Base-by-base conservation (phyloP, 2,797 vertebrate species). In the Sphaeramia orbicularis region DNA sequence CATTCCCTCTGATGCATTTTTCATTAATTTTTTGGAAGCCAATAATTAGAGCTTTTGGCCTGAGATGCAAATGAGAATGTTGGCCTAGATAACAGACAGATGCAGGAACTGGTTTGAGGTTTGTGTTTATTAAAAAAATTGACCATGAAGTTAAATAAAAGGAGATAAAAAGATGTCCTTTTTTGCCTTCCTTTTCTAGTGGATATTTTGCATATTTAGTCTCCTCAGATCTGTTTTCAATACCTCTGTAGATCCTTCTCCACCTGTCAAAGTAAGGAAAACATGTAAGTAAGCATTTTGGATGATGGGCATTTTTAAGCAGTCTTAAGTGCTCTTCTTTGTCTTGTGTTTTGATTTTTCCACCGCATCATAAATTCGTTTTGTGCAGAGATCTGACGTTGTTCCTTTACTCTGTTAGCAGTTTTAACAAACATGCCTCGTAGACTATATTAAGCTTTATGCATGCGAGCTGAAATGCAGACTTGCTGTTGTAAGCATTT, bases 71-170 rank as follows among this genome's bases (percentile, higher is more conserved):
- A 89, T 84, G 72, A 79, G 56, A 70, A n/a, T 59, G 70, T 0
- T 82, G 88, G 80, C 91, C 87, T 73, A 84, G 38, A 86, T 88
- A 74, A 54, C 76, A 14, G 52, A 64, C 50, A 35, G 55, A 83
- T 58, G 55, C 44, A 10, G 51, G 14, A 37, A 77, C 84, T 86
- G 75, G 65, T 70, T 55, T 65, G 47, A 56, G 32, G 78, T 69
- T 78, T 53, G 2, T 41, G 40, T 30, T 42, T 47, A 42, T 55
- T 59, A 35, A 30, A 19, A 48, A 40, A 30, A 18, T 30, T 9
- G 3, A 16, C 59, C 13, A 12, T 59, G 54, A 12, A 2, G 45
- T 62, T 45, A 30, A 37, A 50, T 30, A 53, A 47, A n/a, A 36
- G 52, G 84, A 75, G 69, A n/a, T n/a, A n/a, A n/a, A 51, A 41